Base-by-base conservation (phyloP, 1,140 invertebrate species). In the Trialeurodes vaporariorum region DNA sequence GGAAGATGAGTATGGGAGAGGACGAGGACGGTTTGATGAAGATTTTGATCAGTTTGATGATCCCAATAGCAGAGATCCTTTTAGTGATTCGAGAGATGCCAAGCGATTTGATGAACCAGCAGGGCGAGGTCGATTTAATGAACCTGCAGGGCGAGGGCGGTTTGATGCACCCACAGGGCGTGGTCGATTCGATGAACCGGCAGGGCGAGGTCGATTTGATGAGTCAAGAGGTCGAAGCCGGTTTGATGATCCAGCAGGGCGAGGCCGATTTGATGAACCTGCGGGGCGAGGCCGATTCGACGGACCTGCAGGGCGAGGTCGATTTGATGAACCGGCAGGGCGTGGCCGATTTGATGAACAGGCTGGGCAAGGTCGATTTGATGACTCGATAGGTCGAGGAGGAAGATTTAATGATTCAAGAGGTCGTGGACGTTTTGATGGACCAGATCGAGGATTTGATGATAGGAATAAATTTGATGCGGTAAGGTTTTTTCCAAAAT, bases 61-160 rank as follows among this genome's bases (percentile, higher is more conserved):
- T 27, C 62, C 59, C 2, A 23, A 25, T 64, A 49, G 34, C 34
- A 24, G 67, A 23, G 49, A 63, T 13, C 25, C 22, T n/a, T 68
- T 68, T 64, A 61, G 24, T 27, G 67, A 63, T 1, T 22, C 26
- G 13, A 24, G 24, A 17, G 64, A 24, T 25, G n/a, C n/a, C n/a
- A n/a, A n/a, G n/a, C n/a, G 67, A n/a, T 68, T 68, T 68, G 62
- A 59, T 68, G 67, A 61, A 17, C 67, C 62, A 21, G 25, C 24
- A 25, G 63, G 34, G 5, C 34, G 34, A 9, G 34, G 34, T 9
- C 5, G 58, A 13, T 64, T 61, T 59, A 25, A 59, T n/a, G 62
- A 49, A 24, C 67, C 67, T 12, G 5, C 2, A 24, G 59, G 34
- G 2, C 21, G 61, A 25, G 61, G 49, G 27, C 5, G 34, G 17